Conservation (phyloP, 2,113 vertebrate genomes). For the Tragelaphus scriptus region DNA sequence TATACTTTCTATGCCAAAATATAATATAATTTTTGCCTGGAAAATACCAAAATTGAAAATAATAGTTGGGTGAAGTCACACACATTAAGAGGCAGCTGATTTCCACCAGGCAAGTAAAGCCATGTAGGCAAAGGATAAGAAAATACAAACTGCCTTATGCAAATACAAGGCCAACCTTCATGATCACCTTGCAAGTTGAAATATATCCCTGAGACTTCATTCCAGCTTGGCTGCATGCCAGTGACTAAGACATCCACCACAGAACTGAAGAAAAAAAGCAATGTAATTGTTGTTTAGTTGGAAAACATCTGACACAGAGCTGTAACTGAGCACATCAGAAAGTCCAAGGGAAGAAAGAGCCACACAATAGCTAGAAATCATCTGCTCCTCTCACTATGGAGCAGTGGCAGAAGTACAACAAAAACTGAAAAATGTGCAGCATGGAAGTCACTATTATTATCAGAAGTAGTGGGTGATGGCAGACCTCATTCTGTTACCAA, state of each 20-base stretch:
- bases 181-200: slow-evolving; percentile 42
- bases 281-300: not conserved
- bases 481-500: slow-evolving; percentile 15
- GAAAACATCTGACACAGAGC: slow-evolving; percentile 29
- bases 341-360: not conserved
- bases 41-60: not conserved
- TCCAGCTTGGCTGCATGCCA: slow-evolving; percentile 41
- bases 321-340: not conserved
- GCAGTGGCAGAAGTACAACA: not conserved
- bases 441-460: not conserved
- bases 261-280: not conserved
- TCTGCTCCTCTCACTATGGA: not conserved
- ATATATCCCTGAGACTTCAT: slow-evolving; percentile 29
- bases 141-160: not conserved
- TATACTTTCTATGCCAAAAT: not conserved
- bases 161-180: slow-evolving; percentile 10
- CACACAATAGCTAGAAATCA: slow-evolving; percentile 20
- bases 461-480: not conserved
- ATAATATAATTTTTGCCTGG: not conserved
- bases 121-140: not conserved
- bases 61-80: not conserved
- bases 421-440: not conserved
- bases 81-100: not conserved
- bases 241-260: not conserved
- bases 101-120: not conserved